Evolutionary conservation across 2,113 vertebrate species (phyloP).

Genomic region (Amphilophus citrinellus): DNA sequence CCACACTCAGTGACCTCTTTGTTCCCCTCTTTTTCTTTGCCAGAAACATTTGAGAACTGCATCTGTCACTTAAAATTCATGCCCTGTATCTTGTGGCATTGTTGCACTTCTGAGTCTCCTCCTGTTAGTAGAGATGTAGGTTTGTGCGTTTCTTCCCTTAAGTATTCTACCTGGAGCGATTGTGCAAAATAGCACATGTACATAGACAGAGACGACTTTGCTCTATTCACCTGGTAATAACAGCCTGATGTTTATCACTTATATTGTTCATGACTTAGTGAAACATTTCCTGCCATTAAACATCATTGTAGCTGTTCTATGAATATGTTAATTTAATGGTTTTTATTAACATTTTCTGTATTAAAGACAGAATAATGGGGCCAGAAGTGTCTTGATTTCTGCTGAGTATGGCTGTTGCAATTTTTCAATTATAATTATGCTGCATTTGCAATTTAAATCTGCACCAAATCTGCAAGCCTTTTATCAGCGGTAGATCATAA

Average conservation of each 20-base stretch:
- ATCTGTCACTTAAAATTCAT: background rate
- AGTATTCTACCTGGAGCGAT: background rate
- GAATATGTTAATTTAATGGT: background rate
- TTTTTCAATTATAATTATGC: background rate
- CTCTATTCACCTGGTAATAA: background rate
- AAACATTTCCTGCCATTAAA: background rate
- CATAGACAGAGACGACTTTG: background rate
- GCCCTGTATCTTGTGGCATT: background rate
- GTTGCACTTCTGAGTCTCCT: background rate
- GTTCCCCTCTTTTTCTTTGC: background rate
- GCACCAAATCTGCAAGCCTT: background rate
- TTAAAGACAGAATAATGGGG: background rate
- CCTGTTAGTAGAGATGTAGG: background rate
- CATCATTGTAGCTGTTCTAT: background rate
- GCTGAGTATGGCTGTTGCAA: background rate
- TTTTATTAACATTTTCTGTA: background rate
- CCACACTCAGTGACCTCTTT: background rate
- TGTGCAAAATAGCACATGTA: background rate
- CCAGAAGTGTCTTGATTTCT: background rate
- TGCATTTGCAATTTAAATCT: slow-evolving; percentile 12
- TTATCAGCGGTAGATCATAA: background rate
- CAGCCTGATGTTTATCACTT: background rate
- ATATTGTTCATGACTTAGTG: background rate
- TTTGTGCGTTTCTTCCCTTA: background rate
- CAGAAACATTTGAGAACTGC: background rate